These are phyloP conservation scores for Gymnocypris eckloni DNA, from an alignment of 2,797 vertebrate species.

Conservation along the genomic window DNA sequence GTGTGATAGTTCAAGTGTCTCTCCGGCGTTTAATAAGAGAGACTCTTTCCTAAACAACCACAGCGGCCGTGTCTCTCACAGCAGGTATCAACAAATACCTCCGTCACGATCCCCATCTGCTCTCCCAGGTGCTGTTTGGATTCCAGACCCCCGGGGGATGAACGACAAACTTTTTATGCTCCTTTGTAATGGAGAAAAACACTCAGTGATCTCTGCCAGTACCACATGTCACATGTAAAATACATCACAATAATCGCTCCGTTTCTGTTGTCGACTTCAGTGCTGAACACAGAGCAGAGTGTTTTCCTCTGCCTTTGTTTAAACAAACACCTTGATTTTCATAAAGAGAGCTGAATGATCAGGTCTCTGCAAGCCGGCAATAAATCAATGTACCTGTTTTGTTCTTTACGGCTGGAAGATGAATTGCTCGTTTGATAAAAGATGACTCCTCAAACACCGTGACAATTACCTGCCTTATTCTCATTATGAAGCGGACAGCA, in stretches of 20 bases:
- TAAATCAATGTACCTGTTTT: constrained; percentile 78
- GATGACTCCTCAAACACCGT: constrained; percentile 79
- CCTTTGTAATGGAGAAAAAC: constrained; percentile 76
- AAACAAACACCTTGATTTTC: constrained; percentile 63
- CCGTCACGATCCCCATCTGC: constrained; percentile 85
- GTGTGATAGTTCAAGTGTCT: constrained; percentile 74
- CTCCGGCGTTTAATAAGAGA: constrained; percentile 67
- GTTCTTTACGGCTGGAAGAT: constrained; percentile 73
- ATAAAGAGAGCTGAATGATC: constrained; percentile 51
- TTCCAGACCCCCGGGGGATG: constrained; percentile 82
- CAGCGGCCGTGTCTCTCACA: constrained; percentile 79
- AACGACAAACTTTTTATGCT: constrained; percentile 80
- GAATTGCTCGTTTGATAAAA: constrained; percentile 84
- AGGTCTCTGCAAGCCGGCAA: constrained; percentile 64
- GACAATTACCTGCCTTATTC: constrained; percentile 87
- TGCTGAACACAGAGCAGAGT: constrained; percentile 34
- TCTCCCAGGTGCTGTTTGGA: constrained; percentile 86
- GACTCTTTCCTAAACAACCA: constrained; percentile 80
- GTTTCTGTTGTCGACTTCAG: constrained; percentile 37
- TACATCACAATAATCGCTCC: constrained; percentile 38
- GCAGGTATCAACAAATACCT: constrained; percentile 84
- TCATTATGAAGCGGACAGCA: constrained; percentile 73
- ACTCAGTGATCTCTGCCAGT: constrained; percentile 68
- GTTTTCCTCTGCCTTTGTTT: constrained; percentile 33
- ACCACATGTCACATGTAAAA: constrained; percentile 42